Conservation (phyloP, 2,888 invertebrate genomes). For the Ophioninae sp. region DNA sequence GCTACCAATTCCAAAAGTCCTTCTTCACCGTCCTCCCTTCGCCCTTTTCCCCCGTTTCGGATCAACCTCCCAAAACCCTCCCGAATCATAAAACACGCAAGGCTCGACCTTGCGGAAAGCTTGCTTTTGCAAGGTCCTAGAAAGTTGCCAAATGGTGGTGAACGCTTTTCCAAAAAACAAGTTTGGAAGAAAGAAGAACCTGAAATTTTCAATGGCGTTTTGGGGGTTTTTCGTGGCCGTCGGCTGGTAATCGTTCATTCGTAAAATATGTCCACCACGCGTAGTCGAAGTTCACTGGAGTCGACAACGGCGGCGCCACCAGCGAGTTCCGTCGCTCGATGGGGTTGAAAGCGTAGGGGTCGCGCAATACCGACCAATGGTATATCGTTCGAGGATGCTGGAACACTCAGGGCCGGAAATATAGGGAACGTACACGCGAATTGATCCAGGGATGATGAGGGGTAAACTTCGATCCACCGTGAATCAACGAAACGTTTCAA, state of each 20-base stretch:
- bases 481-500: not conserved
- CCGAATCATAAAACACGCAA: not conserved
- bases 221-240: slow-evolving; percentile 40
- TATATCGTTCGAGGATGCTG: slow-evolving; percentile 3
- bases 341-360: slow-evolving; percentile 51
- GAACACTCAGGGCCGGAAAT: slow-evolving; percentile 11
- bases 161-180: not conserved
- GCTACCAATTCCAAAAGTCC: slow-evolving; percentile 17
- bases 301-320: slow-evolving; percentile 55
- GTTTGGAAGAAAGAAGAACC: not conserved
- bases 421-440: slow-evolving; percentile 40
- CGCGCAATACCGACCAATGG: slow-evolving; percentile 52
- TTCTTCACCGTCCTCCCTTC: not conserved
- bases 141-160: not conserved
- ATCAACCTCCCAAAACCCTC: not conserved
- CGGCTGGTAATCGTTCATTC: not conserved
- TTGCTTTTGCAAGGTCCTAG: not conserved
- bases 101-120: not conserved
- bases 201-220: not conserved
- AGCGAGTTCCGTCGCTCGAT: slow-evolving; percentile 12
- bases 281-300: slow-evolving; percentile 20
- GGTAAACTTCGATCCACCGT: not conserved
- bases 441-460: not conserved
- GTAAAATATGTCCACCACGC: not conserved
- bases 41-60: not conserved